Conservation (phyloP, 2,113 vertebrate genomes). For the Athene cunicularia region DNA sequence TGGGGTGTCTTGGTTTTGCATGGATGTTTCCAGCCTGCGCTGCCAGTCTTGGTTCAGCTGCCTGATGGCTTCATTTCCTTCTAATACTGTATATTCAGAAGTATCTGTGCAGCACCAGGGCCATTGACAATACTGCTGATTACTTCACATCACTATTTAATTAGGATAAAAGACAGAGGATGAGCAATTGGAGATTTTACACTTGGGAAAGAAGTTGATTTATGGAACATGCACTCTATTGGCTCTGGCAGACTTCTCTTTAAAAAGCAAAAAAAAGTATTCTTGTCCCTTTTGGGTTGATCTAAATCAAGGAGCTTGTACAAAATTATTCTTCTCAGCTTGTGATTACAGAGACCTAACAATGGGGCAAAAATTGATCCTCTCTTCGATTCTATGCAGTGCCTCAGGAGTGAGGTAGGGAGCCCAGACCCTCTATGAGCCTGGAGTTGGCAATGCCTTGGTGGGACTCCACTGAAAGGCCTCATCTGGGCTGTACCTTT, state of each 20-base stretch:
- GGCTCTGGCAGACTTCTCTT: not conserved
- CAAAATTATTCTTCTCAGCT: not conserved
- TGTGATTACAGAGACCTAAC: not conserved
- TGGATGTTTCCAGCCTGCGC: not conserved
- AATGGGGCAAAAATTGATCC: not conserved
- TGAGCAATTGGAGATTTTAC: not conserved
- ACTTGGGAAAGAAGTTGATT: constrained; percentile 12
- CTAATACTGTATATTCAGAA: not conserved
- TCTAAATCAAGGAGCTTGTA: not conserved
- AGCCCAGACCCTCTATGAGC: not conserved
- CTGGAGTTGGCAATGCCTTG: not conserved
- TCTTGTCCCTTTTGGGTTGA: not conserved
- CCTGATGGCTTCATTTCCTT: not conserved
- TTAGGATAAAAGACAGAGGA: constrained; percentile 4
- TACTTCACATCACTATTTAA: constrained; percentile 40
- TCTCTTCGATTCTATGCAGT: not conserved
- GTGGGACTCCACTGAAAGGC: not conserved
- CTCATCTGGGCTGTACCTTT: not conserved
- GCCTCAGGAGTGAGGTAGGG: not conserved
- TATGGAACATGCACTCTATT: not conserved
- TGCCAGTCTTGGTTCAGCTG: not conserved
- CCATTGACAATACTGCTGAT: constrained; percentile 34
- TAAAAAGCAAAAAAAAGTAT: not conserved
- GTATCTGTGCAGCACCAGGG: not conserved
- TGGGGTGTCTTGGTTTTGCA: not conserved